Evolutionary conservation across 2,888 invertebrate species (phyloP), one percentile per base, ranked within the genome.

Genomic region (Vesta saturnalis): DNA sequence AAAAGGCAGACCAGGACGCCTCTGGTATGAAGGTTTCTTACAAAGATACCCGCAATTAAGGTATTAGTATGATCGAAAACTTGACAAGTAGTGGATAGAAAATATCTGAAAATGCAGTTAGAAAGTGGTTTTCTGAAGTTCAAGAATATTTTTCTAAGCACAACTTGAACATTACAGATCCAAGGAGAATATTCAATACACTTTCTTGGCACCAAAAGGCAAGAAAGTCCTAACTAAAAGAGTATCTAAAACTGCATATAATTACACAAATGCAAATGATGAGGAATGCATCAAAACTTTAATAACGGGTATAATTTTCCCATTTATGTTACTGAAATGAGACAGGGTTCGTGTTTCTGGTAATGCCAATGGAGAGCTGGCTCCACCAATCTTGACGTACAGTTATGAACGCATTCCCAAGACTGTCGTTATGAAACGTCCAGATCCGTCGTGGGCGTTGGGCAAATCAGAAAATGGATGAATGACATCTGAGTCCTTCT

Each of bases 401-500:
- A 62, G 71, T 39, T 79, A 81, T 67, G 66, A 79, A 69, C 72
- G 79, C 55, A 72, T 81, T 19, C 80, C 79, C 64, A 57, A 75
- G 70, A 39, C 73, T 81, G 46, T 80, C 81, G 57, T 58, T n/a
- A 8, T 46, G 14, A 46, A 46, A 46, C n/a, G 46, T 46, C 12
- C 46, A 46, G 8, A n/a, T 46, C 46, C 72, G 68, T 74, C 71
- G 8, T 85, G 83, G 82, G 78, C 78, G 47, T 63, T 82, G 16
- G 83, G 83, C 62, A 80, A 76, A 69, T 81, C 81, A 1, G 83
- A 84, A 8, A 80, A 71, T 57, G 83, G 83, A 4, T 84, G 84
- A 85, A 85, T 82, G 83, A 83, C 79, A 6, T 72, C 76, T 1
- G 79, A 79, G 68, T 77, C 75, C 2, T 84, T 85, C 75, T 83